phyloP scores from a whole-genome alignment of 2,888 invertebrate species.

The Antheraea assamensis region DNA sequence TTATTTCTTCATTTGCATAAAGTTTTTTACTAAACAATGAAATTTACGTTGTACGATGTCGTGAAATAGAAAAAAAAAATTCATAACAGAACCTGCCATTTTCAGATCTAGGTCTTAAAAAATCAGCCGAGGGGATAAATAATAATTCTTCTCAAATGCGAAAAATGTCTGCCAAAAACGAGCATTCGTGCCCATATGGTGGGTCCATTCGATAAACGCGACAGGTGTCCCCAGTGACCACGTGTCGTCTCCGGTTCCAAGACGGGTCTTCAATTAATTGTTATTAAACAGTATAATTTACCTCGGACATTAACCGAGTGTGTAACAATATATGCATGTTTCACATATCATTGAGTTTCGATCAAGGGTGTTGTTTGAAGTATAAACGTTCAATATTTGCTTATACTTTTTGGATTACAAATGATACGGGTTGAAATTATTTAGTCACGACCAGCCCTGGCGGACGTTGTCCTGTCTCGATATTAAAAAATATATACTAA shows the following conservation, averaged over 20 bases:
- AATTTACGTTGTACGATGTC: no score
- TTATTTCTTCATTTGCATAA: no score
- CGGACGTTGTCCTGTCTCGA: no score
- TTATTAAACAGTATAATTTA: constrained; percentile 58
- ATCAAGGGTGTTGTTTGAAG: neutral
- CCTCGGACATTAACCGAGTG: constrained; percentile 45
- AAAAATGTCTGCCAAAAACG: neutral
- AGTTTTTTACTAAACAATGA: no score
- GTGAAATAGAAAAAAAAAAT: no score
- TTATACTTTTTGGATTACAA: neutral
- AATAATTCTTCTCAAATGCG: neutral
- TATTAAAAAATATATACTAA: no score
- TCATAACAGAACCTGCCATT: no score
- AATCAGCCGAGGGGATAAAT: no score
- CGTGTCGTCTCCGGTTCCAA: constrained; percentile 60
- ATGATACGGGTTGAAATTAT: neutral
- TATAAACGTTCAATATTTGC: neutral
- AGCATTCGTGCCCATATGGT: constrained; percentile 56
- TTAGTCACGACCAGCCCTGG: no score
- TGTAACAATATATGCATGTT: constrained; percentile 51
- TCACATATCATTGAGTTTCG: constrained; percentile 56
- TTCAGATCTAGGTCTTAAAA: no score
- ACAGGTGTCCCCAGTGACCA: constrained; percentile 54
- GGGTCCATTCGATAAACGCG: constrained; percentile 46
- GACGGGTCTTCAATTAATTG: constrained; percentile 74